phyloP scores from a whole-genome alignment of 2,888 invertebrate species.

The Acanthoscelides obtectus region DNA sequence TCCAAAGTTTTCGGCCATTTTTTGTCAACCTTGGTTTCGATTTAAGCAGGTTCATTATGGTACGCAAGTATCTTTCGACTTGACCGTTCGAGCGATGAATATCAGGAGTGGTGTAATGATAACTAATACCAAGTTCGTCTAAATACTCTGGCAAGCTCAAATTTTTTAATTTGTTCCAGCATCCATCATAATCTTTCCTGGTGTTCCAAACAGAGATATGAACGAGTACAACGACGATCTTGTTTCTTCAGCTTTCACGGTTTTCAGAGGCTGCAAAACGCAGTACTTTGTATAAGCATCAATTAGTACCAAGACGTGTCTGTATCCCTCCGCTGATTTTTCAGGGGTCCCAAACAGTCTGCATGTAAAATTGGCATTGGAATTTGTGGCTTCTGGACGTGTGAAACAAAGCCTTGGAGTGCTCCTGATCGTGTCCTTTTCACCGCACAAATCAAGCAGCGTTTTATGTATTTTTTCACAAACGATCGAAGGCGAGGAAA shows the following conservation, averaged over 20 bases:
- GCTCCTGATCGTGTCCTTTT: no score
- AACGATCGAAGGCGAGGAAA: slow-evolving; percentile 15
- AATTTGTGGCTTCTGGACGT: slow-evolving; percentile 14
- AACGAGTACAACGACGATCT: slow-evolving; percentile 12
- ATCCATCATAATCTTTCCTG: no score
- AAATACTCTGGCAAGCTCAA: slow-evolving; percentile 18
- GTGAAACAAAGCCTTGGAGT: slow-evolving; percentile 19
- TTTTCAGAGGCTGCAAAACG: slow-evolving; percentile 16
- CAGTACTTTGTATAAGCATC: slow-evolving; percentile 24
- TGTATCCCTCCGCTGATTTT: slow-evolving; percentile 13
- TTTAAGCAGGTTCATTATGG: background rate
- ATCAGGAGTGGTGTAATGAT: no score
- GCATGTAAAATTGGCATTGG: slow-evolving; percentile 17
- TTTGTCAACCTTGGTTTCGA: no score
- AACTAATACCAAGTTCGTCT: slow-evolving; percentile 1
- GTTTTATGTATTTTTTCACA: slow-evolving; percentile 20
- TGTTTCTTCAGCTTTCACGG: slow-evolving; percentile 20
- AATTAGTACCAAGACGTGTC: slow-evolving; percentile 13
- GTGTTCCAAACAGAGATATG: slow-evolving; percentile 22
- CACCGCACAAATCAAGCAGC: no score
- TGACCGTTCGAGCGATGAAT: no score
- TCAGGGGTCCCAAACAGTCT: slow-evolving; percentile 18
- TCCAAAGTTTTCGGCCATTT: no score
- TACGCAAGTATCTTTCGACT: background rate
- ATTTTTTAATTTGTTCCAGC: slow-evolving; percentile 22